Conservation (phyloP, 2,888 invertebrate species). For the Nemoura dubitans region DNA sequence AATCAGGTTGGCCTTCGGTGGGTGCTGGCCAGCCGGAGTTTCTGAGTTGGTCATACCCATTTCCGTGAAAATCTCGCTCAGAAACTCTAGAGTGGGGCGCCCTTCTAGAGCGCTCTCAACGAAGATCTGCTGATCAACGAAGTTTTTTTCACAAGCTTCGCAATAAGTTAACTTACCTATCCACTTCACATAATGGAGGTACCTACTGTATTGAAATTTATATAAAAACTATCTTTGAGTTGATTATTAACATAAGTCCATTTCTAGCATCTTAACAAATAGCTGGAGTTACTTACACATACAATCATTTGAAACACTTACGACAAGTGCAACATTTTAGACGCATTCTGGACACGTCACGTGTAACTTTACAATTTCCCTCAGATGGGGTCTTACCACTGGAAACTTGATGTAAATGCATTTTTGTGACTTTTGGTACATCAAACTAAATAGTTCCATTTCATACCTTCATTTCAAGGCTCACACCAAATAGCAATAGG, state of each 20-base stretch:
- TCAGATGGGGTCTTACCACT: background rate
- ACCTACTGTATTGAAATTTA: background rate
- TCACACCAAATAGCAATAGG: background rate
- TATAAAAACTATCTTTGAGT: background rate
- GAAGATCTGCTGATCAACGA: background rate
- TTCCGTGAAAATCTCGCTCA: no score
- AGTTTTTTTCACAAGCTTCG: background rate
- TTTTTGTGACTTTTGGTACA: background rate
- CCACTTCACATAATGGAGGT: background rate
- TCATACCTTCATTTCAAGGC: background rate
- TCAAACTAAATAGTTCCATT: background rate
- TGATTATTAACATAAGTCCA: background rate
- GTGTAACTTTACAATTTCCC: background rate
- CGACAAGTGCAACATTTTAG: background rate
- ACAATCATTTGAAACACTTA: background rate
- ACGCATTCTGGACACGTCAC: background rate
- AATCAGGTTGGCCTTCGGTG: background rate
- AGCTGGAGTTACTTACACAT: constrained; percentile 12
- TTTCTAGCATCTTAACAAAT: background rate
- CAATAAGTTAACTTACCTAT: background rate
- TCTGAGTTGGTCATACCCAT: no score
- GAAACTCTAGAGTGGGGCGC: no score
- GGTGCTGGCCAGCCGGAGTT: background rate
- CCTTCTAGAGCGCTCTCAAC: no score
- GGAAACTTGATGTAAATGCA: background rate